These are phyloP conservation scores for Alca torda DNA, from an alignment of 2,797 vertebrate species.

Conservation along the genomic window DNA sequence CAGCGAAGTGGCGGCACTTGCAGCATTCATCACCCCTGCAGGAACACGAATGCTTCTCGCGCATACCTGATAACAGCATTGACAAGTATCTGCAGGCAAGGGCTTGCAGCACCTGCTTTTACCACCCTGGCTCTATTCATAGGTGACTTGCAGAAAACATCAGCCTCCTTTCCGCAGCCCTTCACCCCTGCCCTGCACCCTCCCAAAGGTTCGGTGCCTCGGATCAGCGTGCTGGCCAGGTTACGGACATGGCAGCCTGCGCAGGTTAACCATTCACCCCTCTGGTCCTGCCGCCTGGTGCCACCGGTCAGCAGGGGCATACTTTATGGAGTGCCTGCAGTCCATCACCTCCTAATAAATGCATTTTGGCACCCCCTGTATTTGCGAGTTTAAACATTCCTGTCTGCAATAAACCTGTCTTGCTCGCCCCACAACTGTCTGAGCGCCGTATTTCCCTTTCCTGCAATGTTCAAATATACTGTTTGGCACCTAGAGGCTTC, in stretches of 20 bases:
- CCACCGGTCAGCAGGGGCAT: neutral
- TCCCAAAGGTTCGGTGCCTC: neutral
- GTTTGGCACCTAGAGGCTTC: neutral
- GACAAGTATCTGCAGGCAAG: neutral
- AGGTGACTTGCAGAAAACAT: neutral
- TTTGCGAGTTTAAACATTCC: neutral
- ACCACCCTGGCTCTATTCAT: neutral
- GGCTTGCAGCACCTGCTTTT: neutral
- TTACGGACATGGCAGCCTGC: neutral
- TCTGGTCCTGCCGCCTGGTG: neutral
- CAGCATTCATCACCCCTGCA: neutral
- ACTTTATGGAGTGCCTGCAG: neutral
- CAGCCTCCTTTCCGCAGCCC: neutral
- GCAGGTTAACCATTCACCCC: neutral
- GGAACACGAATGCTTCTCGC: neutral
- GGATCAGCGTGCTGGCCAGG: fast-evolving
- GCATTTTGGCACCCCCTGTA: neutral
- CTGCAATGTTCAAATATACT: neutral
- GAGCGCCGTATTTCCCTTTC: slow-evolving; percentile 12
- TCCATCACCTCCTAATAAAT: neutral
- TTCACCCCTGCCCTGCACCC: neutral
- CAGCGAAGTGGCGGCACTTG: neutral
- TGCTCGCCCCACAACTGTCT: neutral
- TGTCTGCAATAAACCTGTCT: slow-evolving; percentile 34
- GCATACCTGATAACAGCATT: fast-evolving